A percentile compares a stretch with the other conserved stretches of the same genome.
These are phyloP conservation scores for Chinchilla lanigera DNA, from an alignment of 2,113 vertebrate species.

Conservation along the genomic window DNA sequence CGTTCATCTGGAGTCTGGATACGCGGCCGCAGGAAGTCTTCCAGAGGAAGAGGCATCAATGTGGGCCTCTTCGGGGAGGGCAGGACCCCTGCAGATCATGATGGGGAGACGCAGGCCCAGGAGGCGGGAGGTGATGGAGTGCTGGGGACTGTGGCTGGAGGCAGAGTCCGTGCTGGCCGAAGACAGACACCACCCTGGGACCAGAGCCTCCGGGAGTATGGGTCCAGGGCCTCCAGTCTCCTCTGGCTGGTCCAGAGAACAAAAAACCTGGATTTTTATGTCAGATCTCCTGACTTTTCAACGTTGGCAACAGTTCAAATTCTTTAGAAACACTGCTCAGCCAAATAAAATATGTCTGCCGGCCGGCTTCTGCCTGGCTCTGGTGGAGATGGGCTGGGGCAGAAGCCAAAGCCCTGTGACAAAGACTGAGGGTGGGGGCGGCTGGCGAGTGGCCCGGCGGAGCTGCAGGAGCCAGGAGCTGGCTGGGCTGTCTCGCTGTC, in stretches of 20 bases:
- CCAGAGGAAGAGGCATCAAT: not conserved
- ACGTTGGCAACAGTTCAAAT: slow-evolving; percentile 77
- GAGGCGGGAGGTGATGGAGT: not conserved
- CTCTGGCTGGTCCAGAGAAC: slow-evolving; percentile 62
- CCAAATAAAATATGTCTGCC: slow-evolving; percentile 79
- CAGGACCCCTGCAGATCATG: not conserved
- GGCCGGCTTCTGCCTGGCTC: slow-evolving; percentile 57
- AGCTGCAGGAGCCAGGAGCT: not conserved
- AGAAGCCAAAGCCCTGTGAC: not conserved
- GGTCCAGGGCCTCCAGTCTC: slow-evolving; percentile 38
- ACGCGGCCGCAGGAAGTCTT: not conserved
- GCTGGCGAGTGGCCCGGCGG: not conserved
- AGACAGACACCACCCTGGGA: not conserved
- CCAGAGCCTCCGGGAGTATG: not conserved
- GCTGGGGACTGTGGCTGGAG: not conserved
- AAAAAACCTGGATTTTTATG: slow-evolving; percentile 78
- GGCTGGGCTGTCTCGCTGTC: not conserved
- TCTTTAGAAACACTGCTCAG: slow-evolving; percentile 72
- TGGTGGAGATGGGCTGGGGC: not conserved
- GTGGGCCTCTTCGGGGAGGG: not conserved
- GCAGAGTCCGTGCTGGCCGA: not conserved
- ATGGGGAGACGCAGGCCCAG: not conserved
- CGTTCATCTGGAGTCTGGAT: not conserved
- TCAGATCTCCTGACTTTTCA: slow-evolving; percentile 77
- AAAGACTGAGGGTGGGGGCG: not conserved